phyloP scores from a whole-genome alignment of 2,113 vertebrate species.

The Telmatochromis sp. region DNA sequence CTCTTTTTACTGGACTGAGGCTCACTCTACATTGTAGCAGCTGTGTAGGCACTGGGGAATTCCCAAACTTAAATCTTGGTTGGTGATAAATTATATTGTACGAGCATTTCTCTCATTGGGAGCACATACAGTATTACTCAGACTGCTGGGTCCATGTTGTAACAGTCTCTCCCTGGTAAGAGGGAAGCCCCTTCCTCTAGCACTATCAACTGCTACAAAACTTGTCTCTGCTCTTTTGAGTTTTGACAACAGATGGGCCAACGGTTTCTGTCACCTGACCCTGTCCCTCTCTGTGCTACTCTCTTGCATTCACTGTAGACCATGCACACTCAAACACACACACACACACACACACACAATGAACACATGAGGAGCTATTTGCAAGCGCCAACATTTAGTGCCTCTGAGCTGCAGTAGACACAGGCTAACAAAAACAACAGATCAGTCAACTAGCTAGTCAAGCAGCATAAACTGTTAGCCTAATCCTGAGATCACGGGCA shows the following conservation, averaged over 20 bases:
- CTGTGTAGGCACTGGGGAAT: not conserved
- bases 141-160: not conserved
- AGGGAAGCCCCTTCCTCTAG: not conserved
- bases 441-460: constrained; percentile 1
- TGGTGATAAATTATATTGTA: not conserved
- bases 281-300: not conserved
- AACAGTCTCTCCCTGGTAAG: not conserved
- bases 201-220: constrained; percentile 9
- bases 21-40: not conserved
- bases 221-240: constrained; percentile 51
- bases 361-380: not conserved
- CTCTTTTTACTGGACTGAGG: not conserved
- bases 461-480: constrained; percentile 35
- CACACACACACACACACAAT: not conserved
- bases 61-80: not conserved
- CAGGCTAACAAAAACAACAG: not conserved
- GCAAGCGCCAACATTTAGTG: not conserved
- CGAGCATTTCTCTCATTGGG: not conserved
- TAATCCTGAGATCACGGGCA: constrained; percentile 54
- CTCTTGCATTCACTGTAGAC: not conserved
- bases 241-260: constrained; percentile 62
- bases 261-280: constrained; percentile 63
- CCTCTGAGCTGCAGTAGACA: not conserved
- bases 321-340: not conserved
- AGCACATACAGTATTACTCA: not conserved